A percentile compares a stretch with the other conserved stretches of the same genome.
These are phyloP conservation scores for Neodiprion pinetum DNA, from an alignment of 1,140 invertebrate genomes.

Conservation along the genomic window DNA sequence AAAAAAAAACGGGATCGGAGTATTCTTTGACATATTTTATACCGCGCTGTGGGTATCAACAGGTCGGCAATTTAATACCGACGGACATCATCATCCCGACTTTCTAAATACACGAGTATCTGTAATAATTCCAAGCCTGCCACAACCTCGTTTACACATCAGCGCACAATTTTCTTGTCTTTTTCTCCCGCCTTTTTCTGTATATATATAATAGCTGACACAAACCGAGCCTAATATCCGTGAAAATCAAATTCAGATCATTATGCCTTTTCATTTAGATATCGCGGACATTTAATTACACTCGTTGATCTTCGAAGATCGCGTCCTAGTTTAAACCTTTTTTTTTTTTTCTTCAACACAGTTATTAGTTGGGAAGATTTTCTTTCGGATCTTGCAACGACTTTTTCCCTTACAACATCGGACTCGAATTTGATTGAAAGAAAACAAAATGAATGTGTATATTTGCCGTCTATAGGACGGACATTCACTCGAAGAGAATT, in stretches of 20 bases:
- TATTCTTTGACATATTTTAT: background rate
- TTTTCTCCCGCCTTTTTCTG: background rate
- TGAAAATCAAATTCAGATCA: background rate
- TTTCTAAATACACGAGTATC: background rate
- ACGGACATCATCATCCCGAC: background rate
- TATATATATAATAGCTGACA: background rate
- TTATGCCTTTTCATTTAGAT: background rate
- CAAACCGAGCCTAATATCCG: background rate
- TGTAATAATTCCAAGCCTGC: background rate
- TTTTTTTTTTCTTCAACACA: no score
- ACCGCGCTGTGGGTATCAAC: background rate
- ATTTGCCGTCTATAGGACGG: no score
- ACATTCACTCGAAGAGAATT: no score
- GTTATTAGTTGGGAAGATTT: no score
- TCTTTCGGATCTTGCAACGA: no score
- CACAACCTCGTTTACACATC: background rate
- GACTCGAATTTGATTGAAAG: no score
- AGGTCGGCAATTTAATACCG: background rate
- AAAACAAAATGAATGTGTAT: no score
- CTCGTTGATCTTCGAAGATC: no score
- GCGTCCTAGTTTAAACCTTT: no score
- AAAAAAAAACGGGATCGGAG: no score
- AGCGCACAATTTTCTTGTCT: background rate
- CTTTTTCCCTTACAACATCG: no score
- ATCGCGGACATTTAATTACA: no score